phyloP scores from a whole-genome alignment of 2,888 invertebrate species.

The Ophion ventricosus region DNA sequence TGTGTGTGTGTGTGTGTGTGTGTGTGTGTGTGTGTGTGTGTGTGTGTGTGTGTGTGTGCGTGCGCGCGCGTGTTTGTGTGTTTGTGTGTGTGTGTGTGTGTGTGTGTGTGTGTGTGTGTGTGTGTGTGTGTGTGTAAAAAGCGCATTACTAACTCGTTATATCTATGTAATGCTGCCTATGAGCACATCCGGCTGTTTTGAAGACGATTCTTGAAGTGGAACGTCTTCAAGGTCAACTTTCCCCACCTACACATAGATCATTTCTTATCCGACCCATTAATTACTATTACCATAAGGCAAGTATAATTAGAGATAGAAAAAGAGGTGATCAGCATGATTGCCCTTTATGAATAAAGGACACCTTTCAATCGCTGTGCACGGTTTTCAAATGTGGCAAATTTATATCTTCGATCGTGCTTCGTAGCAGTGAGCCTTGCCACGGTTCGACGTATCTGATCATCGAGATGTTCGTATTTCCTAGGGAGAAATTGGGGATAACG shows the following conservation, averaged over 20 bases:
- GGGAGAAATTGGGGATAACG: no score
- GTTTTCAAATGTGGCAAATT: not conserved
- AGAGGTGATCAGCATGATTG: not conserved
- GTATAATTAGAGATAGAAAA: not conserved
- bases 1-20: no score
- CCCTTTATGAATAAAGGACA: not conserved
- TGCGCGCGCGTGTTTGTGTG: no score
- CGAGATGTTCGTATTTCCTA: no score
- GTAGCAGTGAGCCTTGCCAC: not conserved
- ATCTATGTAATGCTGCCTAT: not conserved
- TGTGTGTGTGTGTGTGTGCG: no score
- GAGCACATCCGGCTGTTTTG: not conserved
- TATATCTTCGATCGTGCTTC: not conserved
- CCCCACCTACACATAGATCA: not conserved
- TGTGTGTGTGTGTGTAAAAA: not conserved
- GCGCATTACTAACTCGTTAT: not conserved
- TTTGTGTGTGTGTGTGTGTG: no score
- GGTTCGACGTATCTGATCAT: no score
- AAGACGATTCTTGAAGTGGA: not conserved
- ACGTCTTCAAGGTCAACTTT: not conserved
- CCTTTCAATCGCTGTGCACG: not conserved
- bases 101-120: no score
- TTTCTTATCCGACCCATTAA: not conserved
- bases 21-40: no score
- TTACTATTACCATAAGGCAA: not conserved